Percentiles rank a stretch among this genome's conserved stretches.
These are phyloP conservation scores for Deilephila porcellus DNA, from an alignment of 2,888 invertebrate species.

Conservation along the genomic window DNA sequence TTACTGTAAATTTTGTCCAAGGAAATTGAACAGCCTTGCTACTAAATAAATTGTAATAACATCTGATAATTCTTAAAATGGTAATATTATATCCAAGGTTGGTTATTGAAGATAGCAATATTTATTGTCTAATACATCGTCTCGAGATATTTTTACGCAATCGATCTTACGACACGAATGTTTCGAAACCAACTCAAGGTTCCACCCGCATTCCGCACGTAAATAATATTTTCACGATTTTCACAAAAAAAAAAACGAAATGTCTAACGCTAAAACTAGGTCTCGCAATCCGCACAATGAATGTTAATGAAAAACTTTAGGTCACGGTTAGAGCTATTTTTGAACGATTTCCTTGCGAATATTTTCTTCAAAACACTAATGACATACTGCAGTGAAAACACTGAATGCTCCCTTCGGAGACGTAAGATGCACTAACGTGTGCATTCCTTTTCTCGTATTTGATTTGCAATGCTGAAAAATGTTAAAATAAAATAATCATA, in stretches of 20 bases:
- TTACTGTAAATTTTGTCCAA: too few species aligned
- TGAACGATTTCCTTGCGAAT: slow-evolving; percentile 34
- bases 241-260: neutral
- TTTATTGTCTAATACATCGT: slow-evolving; percentile 17
- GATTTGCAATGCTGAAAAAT: slow-evolving; percentile 18
- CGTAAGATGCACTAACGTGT: slow-evolving; percentile 12
- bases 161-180: slow-evolving; percentile 15
- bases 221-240: slow-evolving; percentile 13
- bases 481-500: neutral
- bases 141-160: slow-evolving; percentile 22
- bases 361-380: slow-evolving; percentile 11
- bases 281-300: neutral
- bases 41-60: neutral
- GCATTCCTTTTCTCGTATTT: slow-evolving; percentile 23
- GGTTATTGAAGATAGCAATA: neutral
- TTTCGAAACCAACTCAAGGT: neutral
- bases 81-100: neutral
- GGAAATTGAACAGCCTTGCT: neutral
- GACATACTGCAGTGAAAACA: slow-evolving; percentile 8
- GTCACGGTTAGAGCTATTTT: slow-evolving; percentile 14
- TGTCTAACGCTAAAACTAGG: neutral
- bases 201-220: neutral
- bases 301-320: slow-evolving; percentile 11
- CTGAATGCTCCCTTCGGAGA: slow-evolving; percentile 7
- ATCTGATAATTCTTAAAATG: neutral